Conservation (phyloP, 2,888 invertebrate genomes). For the Dasypogon diadema region DNA sequence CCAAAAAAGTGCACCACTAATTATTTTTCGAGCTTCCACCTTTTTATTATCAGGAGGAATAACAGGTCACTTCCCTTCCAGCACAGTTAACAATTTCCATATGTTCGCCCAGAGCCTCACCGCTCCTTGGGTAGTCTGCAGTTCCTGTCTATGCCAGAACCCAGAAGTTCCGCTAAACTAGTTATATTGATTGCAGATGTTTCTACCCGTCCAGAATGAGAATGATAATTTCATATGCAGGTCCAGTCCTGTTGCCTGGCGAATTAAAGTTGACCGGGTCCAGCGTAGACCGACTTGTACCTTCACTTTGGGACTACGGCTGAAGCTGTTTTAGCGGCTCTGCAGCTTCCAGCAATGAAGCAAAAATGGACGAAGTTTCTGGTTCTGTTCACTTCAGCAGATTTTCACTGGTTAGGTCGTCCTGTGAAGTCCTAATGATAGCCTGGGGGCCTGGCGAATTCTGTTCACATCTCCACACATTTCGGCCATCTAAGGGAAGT, state of each 20-base stretch:
- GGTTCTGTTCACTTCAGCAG: conserved; percentile 38
- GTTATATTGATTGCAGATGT: conserved; percentile 46
- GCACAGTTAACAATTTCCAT: not conserved
- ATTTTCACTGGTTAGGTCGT: conserved; percentile 28
- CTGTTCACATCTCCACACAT: conserved; percentile 29
- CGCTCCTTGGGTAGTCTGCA: not conserved
- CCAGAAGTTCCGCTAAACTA: conserved; percentile 37
- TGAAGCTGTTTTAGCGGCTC: conserved; percentile 39
- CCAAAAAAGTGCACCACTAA: too few species aligned
- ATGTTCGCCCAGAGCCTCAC: not conserved
- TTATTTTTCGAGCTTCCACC: too few species aligned
- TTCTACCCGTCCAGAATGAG: conserved; percentile 21
- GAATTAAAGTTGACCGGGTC: conserved; percentile 38
- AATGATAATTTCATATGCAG: conserved; percentile 49
- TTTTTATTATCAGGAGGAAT: too few species aligned
- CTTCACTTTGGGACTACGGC: not conserved
- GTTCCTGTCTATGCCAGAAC: not conserved
- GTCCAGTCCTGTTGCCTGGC: conserved; percentile 32
- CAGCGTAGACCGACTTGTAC: not conserved
- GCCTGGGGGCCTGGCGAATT: conserved; percentile 34
- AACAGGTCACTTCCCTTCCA: too few species aligned
- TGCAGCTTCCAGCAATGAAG: conserved; percentile 51
- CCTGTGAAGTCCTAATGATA: conserved; percentile 40
- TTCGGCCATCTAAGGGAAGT: conserved; percentile 18
- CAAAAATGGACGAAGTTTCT: conserved; percentile 49